Percentiles rank a stretch among this genome's conserved stretches.
phyloP scores from a whole-genome alignment of 2,888 invertebrate species.

The Myopa testacea region DNA sequence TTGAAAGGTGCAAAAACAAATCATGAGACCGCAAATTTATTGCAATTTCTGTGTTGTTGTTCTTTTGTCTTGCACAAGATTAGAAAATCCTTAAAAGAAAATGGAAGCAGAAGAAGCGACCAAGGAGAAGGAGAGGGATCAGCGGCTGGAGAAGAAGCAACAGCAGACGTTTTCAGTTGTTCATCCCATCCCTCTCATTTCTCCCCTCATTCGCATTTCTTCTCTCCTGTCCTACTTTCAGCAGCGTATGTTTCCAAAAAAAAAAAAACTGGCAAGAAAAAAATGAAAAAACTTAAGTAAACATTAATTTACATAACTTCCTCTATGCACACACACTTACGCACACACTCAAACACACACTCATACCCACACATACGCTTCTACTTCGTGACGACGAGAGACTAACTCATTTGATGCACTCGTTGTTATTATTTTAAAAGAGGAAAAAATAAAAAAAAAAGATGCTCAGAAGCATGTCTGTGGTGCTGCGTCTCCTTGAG shows the following conservation, averaged over 20 bases:
- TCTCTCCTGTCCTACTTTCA: not conserved
- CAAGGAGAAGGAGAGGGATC: conserved; percentile 15
- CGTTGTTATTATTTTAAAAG: conserved; percentile 56
- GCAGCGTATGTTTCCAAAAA: not conserved
- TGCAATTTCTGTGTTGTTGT: conserved; percentile 45
- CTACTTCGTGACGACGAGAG: not conserved
- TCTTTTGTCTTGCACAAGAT: conserved; percentile 49
- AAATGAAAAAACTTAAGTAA: conserved; percentile 63
- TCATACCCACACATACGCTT: not conserved
- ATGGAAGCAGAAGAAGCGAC: not conserved
- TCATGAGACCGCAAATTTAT: conserved; percentile 51
- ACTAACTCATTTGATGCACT: conserved; percentile 23
- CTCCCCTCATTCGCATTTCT: not conserved
- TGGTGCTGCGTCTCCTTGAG: conserved; percentile 48
- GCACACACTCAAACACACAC: conserved; percentile 32
- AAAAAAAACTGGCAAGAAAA: not conserved
- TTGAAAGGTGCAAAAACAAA: conserved; percentile 44
- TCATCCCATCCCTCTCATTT: not conserved
- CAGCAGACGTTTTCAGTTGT: not conserved
- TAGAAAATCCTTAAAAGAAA: conserved; percentile 48
- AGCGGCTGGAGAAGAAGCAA: not conserved
- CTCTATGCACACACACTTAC: conserved; percentile 54
- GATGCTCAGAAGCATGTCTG: conserved; percentile 64
- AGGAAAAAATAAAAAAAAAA: conserved; percentile 42
- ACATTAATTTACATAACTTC: conserved; percentile 69